Evolutionary conservation across 2,888 invertebrate genomes (phyloP), one percentile per base, ranked within the genome.

Genomic region (Standfussiana lucernea): DNA sequence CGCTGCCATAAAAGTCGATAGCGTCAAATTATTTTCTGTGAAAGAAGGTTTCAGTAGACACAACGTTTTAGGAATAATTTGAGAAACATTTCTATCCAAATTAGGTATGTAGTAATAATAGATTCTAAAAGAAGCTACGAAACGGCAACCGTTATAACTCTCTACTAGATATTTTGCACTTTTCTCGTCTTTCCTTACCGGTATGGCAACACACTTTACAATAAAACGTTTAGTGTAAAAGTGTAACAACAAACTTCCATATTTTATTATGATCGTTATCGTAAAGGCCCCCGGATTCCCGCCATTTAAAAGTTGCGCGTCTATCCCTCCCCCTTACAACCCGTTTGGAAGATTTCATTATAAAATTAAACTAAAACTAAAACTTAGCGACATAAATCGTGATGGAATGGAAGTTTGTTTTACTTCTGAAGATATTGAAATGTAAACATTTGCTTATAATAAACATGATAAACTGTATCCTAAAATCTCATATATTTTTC

Each of bases 261-360:
- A 96, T 96, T 96, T 96, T 96, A 96, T 96, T 95, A 93, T 92
- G 95, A 96, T 95, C 96, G 95, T 96, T 96, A 96, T 96, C 96
- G 95, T 96, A 96, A 96, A 96, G 88, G 90, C 86, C 89, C 90
- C 91, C 89, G 88, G 91, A 92, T 94, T 92, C 90, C 91, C 90
- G 91, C 92, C 93, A 92, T 94, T 95, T 95, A 95, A 96, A 96
- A 95, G 95, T 96, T 88, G 67, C 72, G n/a, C 80, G 76, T 85
- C 67, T 84, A 75, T 69, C 68, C 75, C 61, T 64, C 62, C 92
- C 92, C 91, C 90, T 89, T 70, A 65, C 87, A 93, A 93, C 94
- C 93, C 93, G 92, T 92, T 89, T 90, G 89, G 88, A 90, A 92
- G 93, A 95, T 95, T 96, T 94, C 93, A 95, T 96, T 96, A 95